Evolutionary conservation across 1,140 invertebrate genomes (phyloP), one percentile per base, ranked within the genome.

Genomic region (Aphelinus certus): DNA sequence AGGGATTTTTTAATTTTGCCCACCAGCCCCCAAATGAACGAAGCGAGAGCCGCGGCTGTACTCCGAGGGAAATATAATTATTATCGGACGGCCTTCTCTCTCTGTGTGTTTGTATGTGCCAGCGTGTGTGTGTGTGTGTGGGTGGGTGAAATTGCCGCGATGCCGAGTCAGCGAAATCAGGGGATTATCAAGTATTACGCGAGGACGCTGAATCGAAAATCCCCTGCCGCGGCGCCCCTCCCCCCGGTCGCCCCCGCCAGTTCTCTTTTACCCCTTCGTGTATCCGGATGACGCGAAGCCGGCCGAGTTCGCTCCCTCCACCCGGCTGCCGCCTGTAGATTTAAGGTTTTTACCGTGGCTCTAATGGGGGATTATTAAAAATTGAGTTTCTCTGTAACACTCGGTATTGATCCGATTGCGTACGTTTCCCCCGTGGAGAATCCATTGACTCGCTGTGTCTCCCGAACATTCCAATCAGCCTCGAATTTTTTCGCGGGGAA

Each of bases 241-340:
- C 4, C 26, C 64, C 60, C 65, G 42, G 45, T 7, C 42, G 60
- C 10, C 61, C 47, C 5, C 26, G 26, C 26, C 26, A 26, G 26
- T 26, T 26, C 26, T 65, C 47, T 71, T 64, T 71, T 53, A 64
- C 58, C 65, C 66, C 43, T 71, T 55, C 26, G 26, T 79, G 74
- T 77, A 74, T 74, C 76, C 79, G 77, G 76, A 80, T 10, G 66
- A 69, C 62, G 65, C 70, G 64, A 72, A 71, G 26, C 26, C 26
- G 71, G 60, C 58, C 48, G 57, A 76, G 55, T n/a, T 51, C n/a
- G 10, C 26, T 26, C 65, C 42, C 57, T 42, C 60, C 45, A 49
- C 1, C 1, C 49, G 10, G 70, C 26, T 26, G 26, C 26, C 26
- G 26, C 26, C 26, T 26, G 26, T 26, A 26, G 57, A 5, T 51